Evolutionary conservation across 2,888 invertebrate species (phyloP), one percentile per base, ranked within the genome.

Genomic region (Microchrysa polita): DNA sequence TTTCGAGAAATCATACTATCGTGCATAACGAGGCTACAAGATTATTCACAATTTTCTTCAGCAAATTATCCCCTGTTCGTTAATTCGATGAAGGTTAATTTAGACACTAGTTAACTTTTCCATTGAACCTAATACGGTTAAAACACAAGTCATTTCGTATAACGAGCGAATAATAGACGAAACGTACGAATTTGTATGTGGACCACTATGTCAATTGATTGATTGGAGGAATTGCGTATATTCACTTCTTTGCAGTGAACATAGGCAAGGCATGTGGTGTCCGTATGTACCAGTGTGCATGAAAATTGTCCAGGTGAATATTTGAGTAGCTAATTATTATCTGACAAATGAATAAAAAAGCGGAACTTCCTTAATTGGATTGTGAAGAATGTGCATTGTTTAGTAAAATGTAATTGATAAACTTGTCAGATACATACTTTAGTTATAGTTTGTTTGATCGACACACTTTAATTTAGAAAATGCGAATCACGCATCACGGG

Each of bases 281-380:
- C 40, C 34, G 61, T 40, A 23, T 53, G 53, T 61, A 44, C 22
- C 18, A 22, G 27, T 34, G 7, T 34, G 27, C 7, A 34, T 34
- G 7, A 34, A 34, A 34, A 34, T 34, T 34, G 27, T 34, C 27
- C 65, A 65, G 65, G 65, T 65, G 65, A 65, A 48, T 65, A 65
- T 23, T 16, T 40, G 48, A 48, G 48, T 12, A n/a, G 34, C 67
- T 67, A 67, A 67, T 67, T 53, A 67, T 27, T 14, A 44, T 42
- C 4, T 20, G 18, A 44, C 42, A n/a, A 27, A 67, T 12, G 34
- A 55, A 67, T 53, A 22, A 67, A 67, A 67, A 67, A 55, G 53
- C 67, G 67, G 67, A 67, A 67, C 67, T 67, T 14, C 67, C 67
- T 67, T 53, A 67, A 67, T 67, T 34, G 53, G 55, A 18, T 20